Conservation (phyloP, 2,113 vertebrate genomes). For the Marcusenius ussheri region DNA sequence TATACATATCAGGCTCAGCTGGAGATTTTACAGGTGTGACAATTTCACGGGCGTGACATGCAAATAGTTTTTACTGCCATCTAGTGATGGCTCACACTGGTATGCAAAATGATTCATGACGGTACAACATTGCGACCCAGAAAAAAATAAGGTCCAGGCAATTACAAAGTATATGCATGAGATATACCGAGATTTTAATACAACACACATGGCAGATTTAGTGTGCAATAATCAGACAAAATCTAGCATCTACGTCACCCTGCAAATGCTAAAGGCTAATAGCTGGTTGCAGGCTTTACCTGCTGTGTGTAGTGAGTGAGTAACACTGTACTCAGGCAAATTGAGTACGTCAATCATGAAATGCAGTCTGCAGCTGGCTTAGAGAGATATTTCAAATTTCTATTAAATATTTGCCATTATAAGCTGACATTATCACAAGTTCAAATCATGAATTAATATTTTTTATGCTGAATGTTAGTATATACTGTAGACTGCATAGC, state of each 20-base stretch:
- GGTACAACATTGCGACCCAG: background rate
- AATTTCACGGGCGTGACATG: background rate
- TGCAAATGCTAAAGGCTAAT: background rate
- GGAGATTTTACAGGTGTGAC: background rate
- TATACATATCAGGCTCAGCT: background rate
- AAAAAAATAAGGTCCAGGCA: background rate
- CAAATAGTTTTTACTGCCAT: slow-evolving; percentile 7
- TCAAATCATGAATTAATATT: background rate
- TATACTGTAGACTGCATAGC: background rate
- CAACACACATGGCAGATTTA: background rate
- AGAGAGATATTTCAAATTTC: background rate
- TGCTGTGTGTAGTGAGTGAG: background rate
- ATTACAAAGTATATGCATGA: background rate
- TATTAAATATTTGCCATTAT: background rate
- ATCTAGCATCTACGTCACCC: background rate
- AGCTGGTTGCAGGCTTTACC: background rate
- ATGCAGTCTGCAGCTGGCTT: background rate
- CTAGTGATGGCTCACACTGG: background rate
- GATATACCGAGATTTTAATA: background rate
- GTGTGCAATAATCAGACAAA: background rate
- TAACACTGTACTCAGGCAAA: background rate
- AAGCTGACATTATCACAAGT: background rate
- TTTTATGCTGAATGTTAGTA: background rate
- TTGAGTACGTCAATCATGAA: background rate
- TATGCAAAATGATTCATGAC: background rate